Conservation (phyloP, 2,888 invertebrate species). For the Morpho helenor region DNA sequence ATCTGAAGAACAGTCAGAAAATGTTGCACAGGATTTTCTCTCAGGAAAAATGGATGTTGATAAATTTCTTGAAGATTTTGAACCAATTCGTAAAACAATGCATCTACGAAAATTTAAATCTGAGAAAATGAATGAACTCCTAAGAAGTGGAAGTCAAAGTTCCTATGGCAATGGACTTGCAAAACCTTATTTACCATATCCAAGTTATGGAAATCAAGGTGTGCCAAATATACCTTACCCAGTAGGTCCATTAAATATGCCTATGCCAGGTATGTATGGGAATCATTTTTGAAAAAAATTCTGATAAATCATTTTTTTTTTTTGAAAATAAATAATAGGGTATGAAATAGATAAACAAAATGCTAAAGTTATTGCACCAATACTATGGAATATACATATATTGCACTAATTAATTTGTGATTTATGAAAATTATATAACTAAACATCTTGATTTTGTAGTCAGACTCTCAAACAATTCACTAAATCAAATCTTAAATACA, state of each 20-base stretch:
- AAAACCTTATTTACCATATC: conserved; percentile 67
- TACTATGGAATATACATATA: too few species aligned
- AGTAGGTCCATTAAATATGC: conserved; percentile 86
- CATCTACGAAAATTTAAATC: conserved; percentile 91
- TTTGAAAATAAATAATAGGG: neutral
- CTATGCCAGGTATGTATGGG: conserved; percentile 83
- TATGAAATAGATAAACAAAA: too few species aligned
- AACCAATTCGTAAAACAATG: conserved; percentile 81
- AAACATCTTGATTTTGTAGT: too few species aligned
- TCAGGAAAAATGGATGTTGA: conserved; percentile 86
- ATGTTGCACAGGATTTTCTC: conserved; percentile 88
- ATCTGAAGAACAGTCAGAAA: conserved; percentile 95
- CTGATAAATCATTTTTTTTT: conserved; percentile 18
- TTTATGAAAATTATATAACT: too few species aligned
- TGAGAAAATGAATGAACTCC: conserved; percentile 92
- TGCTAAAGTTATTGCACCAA: too few species aligned
- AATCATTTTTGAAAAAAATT: conserved; percentile 58
- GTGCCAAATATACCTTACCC: conserved; percentile 85
- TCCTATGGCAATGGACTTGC: conserved; percentile 59
- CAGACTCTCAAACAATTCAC: too few species aligned
- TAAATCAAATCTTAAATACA: too few species aligned
- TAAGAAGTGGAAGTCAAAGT: conserved; percentile 61
- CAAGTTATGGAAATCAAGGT: conserved; percentile 67
- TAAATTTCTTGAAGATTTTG: conserved; percentile 91
- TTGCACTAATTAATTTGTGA: too few species aligned